Conservation (phyloP, 1,140 invertebrate genomes). For the Euborellia annulipes region DNA sequence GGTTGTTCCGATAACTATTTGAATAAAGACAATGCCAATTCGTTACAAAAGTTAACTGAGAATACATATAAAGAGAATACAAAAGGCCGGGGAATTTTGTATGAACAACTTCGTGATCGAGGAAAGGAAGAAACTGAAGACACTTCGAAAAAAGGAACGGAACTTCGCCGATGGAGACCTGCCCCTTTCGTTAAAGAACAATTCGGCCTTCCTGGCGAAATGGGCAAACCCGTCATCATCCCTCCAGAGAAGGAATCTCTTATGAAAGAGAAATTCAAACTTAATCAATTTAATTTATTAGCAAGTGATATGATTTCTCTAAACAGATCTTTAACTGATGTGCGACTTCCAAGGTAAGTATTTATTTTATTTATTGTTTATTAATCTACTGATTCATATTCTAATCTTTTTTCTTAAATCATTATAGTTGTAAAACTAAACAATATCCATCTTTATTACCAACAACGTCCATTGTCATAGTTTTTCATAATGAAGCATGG, state of each 20-base stretch:
- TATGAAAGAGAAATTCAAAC: constrained; percentile 90
- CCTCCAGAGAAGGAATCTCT: constrained; percentile 65
- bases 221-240: constrained; percentile 77
- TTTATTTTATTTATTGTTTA: constrained; percentile 1
- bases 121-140: constrained; percentile 13
- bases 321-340: constrained; percentile 89
- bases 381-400: background rate
- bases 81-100: constrained; percentile 16
- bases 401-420: background rate
- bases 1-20: constrained; percentile 27
- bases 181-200: constrained; percentile 48
- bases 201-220: constrained; percentile 65
- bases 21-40: background rate
- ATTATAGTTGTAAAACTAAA: constrained; percentile 59
- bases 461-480: constrained; percentile 85
- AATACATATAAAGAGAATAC: constrained; percentile 7
- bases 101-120: constrained; percentile 15
- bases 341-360: constrained; percentile 75
- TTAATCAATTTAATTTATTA: constrained; percentile 96
- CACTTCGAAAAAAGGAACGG: constrained; percentile 25
- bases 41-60: background rate
- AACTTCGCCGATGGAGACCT: constrained; percentile 53
- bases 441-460: constrained; percentile 60
- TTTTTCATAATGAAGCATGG: constrained; percentile 98
- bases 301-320: constrained; percentile 96